These are phyloP conservation scores for Falcaria lacertinaria DNA, from an alignment of 2,888 invertebrate species.

Conservation along the genomic window DNA sequence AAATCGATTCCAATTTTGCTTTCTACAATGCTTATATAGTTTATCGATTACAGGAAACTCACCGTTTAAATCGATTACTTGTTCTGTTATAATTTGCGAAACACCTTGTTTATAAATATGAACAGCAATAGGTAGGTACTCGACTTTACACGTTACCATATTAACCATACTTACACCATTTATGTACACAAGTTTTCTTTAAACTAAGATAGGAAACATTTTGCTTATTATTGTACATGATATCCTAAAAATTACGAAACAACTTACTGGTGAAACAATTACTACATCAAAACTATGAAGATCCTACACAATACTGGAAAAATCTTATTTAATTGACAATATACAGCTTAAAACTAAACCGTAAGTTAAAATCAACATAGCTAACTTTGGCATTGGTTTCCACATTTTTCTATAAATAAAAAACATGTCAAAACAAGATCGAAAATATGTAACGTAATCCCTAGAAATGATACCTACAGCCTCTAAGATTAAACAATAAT, in stretches of 20 bases:
- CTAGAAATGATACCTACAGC: slow-evolving; percentile 33
- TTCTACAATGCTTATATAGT: slow-evolving; percentile 65
- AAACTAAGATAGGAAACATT: slow-evolving; percentile 78
- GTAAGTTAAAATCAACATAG: slow-evolving; percentile 72
- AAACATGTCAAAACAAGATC: slow-evolving; percentile 73
- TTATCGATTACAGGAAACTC: slow-evolving; percentile 77
- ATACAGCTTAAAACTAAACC: slow-evolving; percentile 75
- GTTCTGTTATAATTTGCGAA: slow-evolving; percentile 53
- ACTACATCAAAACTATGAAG: slow-evolving; percentile 68
- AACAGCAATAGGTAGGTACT: slow-evolving; percentile 76
- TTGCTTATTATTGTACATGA: slow-evolving; percentile 70
- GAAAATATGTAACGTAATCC: slow-evolving; percentile 59
- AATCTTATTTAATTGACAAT: slow-evolving; percentile 74
- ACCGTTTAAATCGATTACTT: slow-evolving; percentile 60
- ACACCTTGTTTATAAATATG: slow-evolving; percentile 59
- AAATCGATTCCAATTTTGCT: slow-evolving; percentile 65
- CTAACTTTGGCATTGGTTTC: slow-evolving; percentile 80
- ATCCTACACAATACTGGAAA: slow-evolving; percentile 75
- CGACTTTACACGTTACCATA: slow-evolving; percentile 62
- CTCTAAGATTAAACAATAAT: slow-evolving; percentile 54
- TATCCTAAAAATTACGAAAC: slow-evolving; percentile 70
- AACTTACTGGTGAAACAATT: slow-evolving; percentile 62
- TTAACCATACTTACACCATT: slow-evolving; percentile 51
- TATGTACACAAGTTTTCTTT: slow-evolving; percentile 63
- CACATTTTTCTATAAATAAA: slow-evolving; percentile 65